Conservation (phyloP, 2,113 vertebrate species). For the Oophaga pumilio region DNA sequence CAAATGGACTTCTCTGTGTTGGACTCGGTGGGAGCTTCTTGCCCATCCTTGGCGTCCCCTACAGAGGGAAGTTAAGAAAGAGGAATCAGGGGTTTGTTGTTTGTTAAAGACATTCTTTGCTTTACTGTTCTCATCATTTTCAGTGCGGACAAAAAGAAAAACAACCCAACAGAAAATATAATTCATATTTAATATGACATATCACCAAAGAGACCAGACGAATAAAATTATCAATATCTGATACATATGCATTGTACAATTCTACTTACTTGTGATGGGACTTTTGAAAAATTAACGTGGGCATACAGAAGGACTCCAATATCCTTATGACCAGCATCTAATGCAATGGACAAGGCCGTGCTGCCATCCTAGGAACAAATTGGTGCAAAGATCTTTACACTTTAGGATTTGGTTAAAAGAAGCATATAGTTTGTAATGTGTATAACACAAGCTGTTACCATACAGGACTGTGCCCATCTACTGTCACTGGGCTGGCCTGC, state of each 20-base stretch:
- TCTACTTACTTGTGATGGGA: constrained; percentile 87
- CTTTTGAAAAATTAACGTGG: constrained; percentile 95
- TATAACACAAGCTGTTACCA: not conserved
- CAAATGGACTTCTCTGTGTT: constrained; percentile 83
- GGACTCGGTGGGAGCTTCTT: constrained; percentile 90
- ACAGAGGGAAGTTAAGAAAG: constrained; percentile 25
- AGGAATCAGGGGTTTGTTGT: not conserved
- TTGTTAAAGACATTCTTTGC: not conserved
- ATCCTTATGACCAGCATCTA: constrained; percentile 97
- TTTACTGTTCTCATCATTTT: not conserved
- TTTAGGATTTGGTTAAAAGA: too few species aligned
- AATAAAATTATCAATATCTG: not conserved
- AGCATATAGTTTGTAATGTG: too few species aligned
- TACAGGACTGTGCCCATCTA: not conserved
- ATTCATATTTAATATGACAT: not conserved
- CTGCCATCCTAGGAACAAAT: constrained; percentile 84
- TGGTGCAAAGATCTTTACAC: constrained; percentile 16
- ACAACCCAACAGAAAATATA: not conserved
- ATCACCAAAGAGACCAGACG: not conserved
- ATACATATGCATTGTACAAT: not conserved
- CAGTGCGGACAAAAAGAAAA: not conserved
- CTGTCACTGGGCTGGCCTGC: not conserved
- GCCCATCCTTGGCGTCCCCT: constrained; percentile 91
- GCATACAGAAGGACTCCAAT: constrained; percentile 94
- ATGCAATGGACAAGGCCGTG: constrained; percentile 92